phyloP scores from a whole-genome alignment of 2,797 vertebrate species.

The Sebastes oblongus region DNA sequence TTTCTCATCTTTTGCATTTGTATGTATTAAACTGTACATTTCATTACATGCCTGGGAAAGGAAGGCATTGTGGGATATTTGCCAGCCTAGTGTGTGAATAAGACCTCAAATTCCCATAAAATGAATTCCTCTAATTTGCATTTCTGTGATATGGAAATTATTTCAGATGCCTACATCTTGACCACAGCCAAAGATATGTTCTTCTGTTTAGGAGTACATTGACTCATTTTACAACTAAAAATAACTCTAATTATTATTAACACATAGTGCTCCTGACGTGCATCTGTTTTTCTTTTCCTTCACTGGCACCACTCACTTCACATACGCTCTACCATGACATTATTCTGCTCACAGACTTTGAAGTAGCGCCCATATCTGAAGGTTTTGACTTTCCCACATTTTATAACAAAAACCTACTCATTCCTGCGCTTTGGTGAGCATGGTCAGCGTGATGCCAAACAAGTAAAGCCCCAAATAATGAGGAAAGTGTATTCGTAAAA shows the following conservation, averaged over 20 bases:
- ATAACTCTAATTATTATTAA: neutral
- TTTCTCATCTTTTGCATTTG: slow-evolving; percentile 20
- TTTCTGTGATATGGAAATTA: neutral
- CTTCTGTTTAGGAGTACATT: neutral
- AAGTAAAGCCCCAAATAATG: slow-evolving; percentile 80
- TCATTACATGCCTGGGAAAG: slow-evolving; percentile 4
- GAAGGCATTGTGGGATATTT: neutral
- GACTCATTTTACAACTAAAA: slow-evolving; percentile 17
- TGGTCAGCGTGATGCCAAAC: slow-evolving; percentile 58
- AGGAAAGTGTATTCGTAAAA: slow-evolving; percentile 81
- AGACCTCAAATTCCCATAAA: neutral
- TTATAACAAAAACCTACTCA: slow-evolving; percentile 61
- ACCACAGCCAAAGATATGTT: neutral
- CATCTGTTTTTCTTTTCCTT: slow-evolving; percentile 38
- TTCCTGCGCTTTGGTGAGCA: slow-evolving; percentile 71
- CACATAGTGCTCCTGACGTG: neutral
- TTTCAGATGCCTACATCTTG: neutral
- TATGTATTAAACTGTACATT: slow-evolving; percentile 11
- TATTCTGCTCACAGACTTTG: slow-evolving; percentile 45
- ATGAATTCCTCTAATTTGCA: neutral
- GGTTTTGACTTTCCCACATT: slow-evolving; percentile 76
- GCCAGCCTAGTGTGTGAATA: neutral
- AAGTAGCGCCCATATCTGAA: slow-evolving; percentile 59
- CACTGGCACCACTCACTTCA: slow-evolving; percentile 32
- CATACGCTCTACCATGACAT: slow-evolving; percentile 47